Evolutionary conservation across 2,797 vertebrate genomes (phyloP), one percentile per base, ranked within the genome.

Genomic region (Periparus ater): DNA sequence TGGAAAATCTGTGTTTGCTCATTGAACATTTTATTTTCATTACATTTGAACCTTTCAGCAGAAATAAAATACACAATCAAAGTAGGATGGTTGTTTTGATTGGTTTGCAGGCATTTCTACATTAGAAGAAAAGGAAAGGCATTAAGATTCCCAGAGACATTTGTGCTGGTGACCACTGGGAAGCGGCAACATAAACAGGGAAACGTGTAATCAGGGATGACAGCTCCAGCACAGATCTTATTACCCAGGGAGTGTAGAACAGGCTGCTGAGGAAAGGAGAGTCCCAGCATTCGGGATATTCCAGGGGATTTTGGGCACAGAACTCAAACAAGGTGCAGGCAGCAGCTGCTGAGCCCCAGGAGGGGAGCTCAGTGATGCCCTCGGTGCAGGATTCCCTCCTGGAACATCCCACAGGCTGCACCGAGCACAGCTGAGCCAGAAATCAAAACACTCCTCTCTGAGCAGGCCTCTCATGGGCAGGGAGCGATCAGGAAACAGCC

Each of bases 1-100:
- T 57, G 67, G 44, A 80, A 84, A 94, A 88, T 61, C 79, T 66
- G 66, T 72, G 30, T 86, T 89, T 70, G 73, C 83, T 96, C 91
- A 90, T 3, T 72, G 88, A 86, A 54, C 45, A 38, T 63, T 87
- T 91, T 60, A 58, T 94, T 95, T 91, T 90, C 73, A 80, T 85
- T 85, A 44, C 53, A 48, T 75, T 54, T 84, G 88, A 95, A 86
- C 57, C 54, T 87, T 88, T 84, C 6, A 11, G 66, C 73, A 91
- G 87, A 61, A 83, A 77, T 81, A 82, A 87, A 93, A 84, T 34
- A 65, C 11, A 76, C 51, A 76, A 13, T 72, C 73, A 17, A 63
- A 70, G 73, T 9, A 38, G 88, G 73, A 75, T 0, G 18, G 71
- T 20, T 90, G 74, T 91, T 95, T 84, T 90, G 88, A 81, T 91